Evolutionary conservation across 2,888 invertebrate species (phyloP), one percentile per base, ranked within the genome.

Genomic region (Rhaphigaster nebulosa): DNA sequence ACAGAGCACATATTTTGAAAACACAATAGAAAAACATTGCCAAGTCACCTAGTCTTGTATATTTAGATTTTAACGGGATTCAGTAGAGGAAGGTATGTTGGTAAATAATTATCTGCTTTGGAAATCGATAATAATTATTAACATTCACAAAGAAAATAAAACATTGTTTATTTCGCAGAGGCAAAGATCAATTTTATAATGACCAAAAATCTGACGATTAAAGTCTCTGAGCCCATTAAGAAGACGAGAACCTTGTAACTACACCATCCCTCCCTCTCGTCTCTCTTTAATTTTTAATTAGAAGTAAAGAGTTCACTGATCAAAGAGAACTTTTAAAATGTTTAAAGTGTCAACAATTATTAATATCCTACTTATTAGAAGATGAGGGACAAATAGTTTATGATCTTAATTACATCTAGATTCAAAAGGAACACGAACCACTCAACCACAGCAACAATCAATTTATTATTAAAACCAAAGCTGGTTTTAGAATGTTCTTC

Each of bases 251-350:
- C 60, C 60, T 60, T 60, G n/a, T 60, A 60, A 60, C 60, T n/a
- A n/a, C 60, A n/a, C 12, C n/a, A 60, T n/a, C 5, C 38, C 38
- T 38, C 23, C n/a, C n/a, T n/a, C n/a, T n/a, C 5, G 4, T 38
- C 70, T 70, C 38, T 34, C 34, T 76, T 76, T 76, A 76, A 76
- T 76, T 38, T 76, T 76, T 76, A 76, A 76, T 76, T 76, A 76
- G 38, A 76, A 38, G 76, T 38, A 38, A 76, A 76, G 34, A 38
- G 38, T 76, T 76, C 20, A 1, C 10, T 38, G 38, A 76, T 76
- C 76, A 76, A 76, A 76, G 76, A 20, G 38, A 76, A 76, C 38
- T 76, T 76, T 76, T 76, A 38, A 76, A 76, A 76, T 38, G 76
- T 76, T 76, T 76, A 76, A 20, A 60, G 18, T 20, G 20, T 38